These are phyloP conservation scores for Penelope pileata DNA, from an alignment of 2,113 vertebrate species.

Conservation along the genomic window DNA sequence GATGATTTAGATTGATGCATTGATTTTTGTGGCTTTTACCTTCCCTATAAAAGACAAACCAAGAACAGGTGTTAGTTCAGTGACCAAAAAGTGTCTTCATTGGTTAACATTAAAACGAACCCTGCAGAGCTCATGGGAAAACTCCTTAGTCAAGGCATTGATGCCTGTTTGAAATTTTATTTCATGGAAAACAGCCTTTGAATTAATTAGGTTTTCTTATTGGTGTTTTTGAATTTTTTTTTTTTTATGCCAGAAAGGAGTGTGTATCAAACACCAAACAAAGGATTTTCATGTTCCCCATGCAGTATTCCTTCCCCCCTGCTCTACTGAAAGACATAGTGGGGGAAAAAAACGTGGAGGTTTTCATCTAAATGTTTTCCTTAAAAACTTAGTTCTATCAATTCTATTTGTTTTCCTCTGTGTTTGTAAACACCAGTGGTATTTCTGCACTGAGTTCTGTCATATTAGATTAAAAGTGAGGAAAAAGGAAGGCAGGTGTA, in stretches of 20 bases:
- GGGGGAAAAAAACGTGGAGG: background rate
- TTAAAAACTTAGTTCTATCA: background rate
- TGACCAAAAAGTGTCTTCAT: background rate
- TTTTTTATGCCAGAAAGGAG: background rate
- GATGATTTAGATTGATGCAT: background rate
- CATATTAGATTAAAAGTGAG: background rate
- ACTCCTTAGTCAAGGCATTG: background rate
- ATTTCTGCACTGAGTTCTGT: background rate
- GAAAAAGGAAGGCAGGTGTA: background rate
- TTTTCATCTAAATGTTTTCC: background rate
- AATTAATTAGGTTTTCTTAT: background rate
- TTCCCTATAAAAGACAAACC: background rate
- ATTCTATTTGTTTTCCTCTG: background rate
- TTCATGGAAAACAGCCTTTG: background rate
- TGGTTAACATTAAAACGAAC: background rate
- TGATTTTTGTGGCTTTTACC: background rate
- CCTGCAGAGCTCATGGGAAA: background rate
- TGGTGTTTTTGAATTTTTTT: background rate
- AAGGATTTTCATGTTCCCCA: background rate
- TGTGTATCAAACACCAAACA: background rate
- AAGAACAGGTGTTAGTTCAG: background rate
- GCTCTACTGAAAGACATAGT: background rate
- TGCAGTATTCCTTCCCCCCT: accelerated
- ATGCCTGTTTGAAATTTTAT: background rate
- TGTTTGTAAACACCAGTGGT: background rate